Evolutionary conservation across 2,797 vertebrate genomes (phyloP).

Genomic region (Peromyscus eremicus): DNA sequence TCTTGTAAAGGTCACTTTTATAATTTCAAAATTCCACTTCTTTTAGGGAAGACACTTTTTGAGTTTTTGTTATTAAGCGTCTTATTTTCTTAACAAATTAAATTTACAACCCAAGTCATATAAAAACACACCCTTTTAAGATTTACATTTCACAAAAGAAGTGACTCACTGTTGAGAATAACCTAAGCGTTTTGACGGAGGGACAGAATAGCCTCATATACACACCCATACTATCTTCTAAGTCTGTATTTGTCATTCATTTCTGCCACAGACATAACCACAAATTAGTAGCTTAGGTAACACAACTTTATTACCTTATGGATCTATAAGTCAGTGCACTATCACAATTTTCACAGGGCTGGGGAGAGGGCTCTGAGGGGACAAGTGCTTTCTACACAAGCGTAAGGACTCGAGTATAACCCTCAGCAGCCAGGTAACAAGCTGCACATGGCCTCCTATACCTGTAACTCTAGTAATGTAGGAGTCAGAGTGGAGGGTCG

Average conservation of each 20-base stretch:
- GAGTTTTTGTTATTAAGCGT: conserved; percentile 25
- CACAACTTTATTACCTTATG: neutral
- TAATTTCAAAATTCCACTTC: neutral
- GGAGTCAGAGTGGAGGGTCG: neutral
- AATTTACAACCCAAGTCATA: conserved; percentile 10
- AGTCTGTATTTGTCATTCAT: neutral
- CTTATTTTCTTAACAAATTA: conserved; percentile 45
- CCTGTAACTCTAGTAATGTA: neutral
- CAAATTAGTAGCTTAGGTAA: neutral
- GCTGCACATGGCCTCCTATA: too few relatives aligned
- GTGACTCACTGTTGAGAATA: neutral
- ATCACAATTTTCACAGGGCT: neutral
- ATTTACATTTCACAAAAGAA: neutral
- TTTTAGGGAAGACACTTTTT: conserved; percentile 18
- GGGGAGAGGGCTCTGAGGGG: neutral
- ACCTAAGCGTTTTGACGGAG: neutral
- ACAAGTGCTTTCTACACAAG: neutral
- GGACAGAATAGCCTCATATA: neutral
- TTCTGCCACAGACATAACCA: neutral
- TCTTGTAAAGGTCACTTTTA: neutral
- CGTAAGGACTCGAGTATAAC: neutral
- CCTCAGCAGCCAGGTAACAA: neutral
- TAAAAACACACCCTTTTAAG: neutral
- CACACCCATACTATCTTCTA: neutral
- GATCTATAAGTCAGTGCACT: neutral